These are phyloP conservation scores for Anadara kagoshimensis DNA, from an alignment of 1,140 invertebrate genomes.

Conservation along the genomic window DNA sequence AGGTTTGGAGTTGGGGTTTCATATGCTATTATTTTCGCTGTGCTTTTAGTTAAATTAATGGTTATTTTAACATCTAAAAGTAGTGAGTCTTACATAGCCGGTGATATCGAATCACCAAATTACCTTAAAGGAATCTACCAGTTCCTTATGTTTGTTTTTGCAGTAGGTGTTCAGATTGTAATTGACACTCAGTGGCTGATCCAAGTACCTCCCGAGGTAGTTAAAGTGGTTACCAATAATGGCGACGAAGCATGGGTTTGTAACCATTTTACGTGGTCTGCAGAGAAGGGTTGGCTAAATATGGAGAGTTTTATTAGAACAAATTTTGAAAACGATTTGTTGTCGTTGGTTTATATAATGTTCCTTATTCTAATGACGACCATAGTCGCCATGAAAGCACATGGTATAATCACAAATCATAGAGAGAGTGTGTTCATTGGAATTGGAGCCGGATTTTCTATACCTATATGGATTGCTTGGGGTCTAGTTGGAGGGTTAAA, in stretches of 20 bases:
- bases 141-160: slow-evolving; percentile 88
- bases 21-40: slow-evolving; percentile 92
- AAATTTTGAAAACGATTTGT: slow-evolving; percentile 78
- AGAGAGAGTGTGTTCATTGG: slow-evolving; percentile 92
- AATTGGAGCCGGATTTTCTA: slow-evolving; percentile 82
- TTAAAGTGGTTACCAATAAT: slow-evolving; percentile 53
- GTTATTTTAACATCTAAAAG: slow-evolving; percentile 87
- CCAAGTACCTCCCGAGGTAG: slow-evolving; percentile 62
- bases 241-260: slow-evolving; percentile 60
- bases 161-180: slow-evolving; percentile 83
- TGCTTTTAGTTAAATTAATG: slow-evolving; percentile 94
- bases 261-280: slow-evolving; percentile 66
- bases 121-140: slow-evolving; percentile 94
- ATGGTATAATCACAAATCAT: slow-evolving; percentile 92
- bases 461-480: slow-evolving; percentile 92
- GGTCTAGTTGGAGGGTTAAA: slow-evolving; percentile 82
- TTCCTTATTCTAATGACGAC: slow-evolving; percentile 89
- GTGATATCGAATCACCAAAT: slow-evolving; percentile 84
- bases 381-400: slow-evolving; percentile 83
- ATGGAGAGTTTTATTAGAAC: slow-evolving; percentile 63
- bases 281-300: slow-evolving; percentile 63
- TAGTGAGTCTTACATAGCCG: slow-evolving; percentile 50
- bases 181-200: slow-evolving; percentile 88
- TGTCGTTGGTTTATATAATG: slow-evolving; percentile 87
- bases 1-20: slow-evolving; percentile 89